phyloP scores from a whole-genome alignment of 2,113 vertebrate genomes.

The Tamias sibiricus region DNA sequence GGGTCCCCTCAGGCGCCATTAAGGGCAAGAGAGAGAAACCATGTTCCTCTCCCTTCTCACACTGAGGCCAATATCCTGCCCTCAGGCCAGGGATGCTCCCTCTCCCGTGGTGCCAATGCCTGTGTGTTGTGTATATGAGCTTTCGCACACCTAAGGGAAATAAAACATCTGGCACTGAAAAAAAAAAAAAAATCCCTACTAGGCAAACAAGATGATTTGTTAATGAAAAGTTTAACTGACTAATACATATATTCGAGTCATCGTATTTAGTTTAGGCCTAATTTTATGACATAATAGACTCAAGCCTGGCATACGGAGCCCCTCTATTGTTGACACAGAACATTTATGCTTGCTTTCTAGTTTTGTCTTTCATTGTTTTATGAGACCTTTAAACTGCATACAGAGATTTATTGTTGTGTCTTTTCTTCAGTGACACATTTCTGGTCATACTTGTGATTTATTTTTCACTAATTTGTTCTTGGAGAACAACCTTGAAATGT shows the following conservation, averaged over 20 bases:
- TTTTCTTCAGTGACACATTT: conserved; percentile 64
- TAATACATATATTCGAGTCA: not conserved
- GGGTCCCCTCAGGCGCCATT: not conserved
- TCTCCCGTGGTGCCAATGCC: not conserved
- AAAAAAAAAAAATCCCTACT: too few species aligned
- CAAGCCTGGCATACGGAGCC: not conserved
- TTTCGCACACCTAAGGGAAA: conserved; percentile 16
- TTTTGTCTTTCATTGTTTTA: conserved; percentile 71
- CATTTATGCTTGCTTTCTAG: conserved; percentile 39
- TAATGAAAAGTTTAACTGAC: conserved; percentile 21
- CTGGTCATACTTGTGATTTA: conserved; percentile 60
- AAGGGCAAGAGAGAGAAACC: not conserved
- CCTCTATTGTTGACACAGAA: not conserved
- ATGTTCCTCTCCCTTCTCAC: not conserved
- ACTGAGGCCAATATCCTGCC: not conserved
- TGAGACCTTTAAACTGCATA: conserved; percentile 56
- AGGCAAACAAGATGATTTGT: conserved; percentile 11
- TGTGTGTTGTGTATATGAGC: conserved; percentile 36
- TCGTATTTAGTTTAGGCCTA: conserved; percentile 16
- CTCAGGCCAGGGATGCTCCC: not conserved
- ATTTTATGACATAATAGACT: conserved; percentile 27
- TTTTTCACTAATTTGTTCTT: conserved; percentile 69
- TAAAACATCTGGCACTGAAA: conserved; percentile 76
- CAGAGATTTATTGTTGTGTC: conserved; percentile 58
- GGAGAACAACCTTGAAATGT: conserved; percentile 61